phyloP scores from a whole-genome alignment of 2,797 vertebrate species.

The Orientallactaga sibirica region DNA sequence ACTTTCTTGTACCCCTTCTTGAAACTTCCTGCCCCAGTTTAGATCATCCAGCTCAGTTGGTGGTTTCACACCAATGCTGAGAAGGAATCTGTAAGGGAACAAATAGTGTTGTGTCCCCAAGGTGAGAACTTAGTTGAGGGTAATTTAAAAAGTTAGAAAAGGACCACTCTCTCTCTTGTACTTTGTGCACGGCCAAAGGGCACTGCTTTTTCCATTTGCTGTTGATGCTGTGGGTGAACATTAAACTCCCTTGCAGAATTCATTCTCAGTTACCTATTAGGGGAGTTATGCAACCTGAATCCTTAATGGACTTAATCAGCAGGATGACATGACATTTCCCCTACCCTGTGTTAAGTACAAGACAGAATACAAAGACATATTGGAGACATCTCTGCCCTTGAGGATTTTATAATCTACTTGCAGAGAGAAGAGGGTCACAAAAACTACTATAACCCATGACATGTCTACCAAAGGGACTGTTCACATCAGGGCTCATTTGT shows the following conservation, averaged over 20 bases:
- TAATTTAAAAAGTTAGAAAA: constrained; percentile 66
- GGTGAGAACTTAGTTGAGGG: constrained; percentile 64
- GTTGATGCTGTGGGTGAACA: constrained; percentile 69
- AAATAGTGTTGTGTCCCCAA: constrained; percentile 44
- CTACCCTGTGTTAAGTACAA: constrained; percentile 61
- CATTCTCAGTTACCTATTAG: constrained; percentile 74
- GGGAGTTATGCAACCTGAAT: constrained; percentile 79
- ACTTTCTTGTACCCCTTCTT: constrained; percentile 17
- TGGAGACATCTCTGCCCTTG: constrained; percentile 66
- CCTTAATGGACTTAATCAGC: constrained; percentile 79
- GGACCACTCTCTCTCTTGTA: constrained; percentile 39
- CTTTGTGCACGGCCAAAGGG: constrained; percentile 58
- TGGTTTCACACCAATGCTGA: constrained; percentile 42
- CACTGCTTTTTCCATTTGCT: constrained; percentile 62
- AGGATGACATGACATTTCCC: constrained; percentile 77
- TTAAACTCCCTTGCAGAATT: constrained; percentile 74
- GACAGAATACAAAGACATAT: constrained; percentile 63
- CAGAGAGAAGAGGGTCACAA: constrained; percentile 63
- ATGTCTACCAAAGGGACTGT: constrained; percentile 55
- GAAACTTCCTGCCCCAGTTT: constrained; percentile 63
- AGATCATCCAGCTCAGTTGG: constrained; percentile 50
- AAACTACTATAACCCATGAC: constrained; percentile 65
- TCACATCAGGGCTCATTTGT: constrained; percentile 67
- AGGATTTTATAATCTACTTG: constrained; percentile 70
- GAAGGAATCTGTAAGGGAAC: constrained; percentile 35